Base-by-base conservation (phyloP, 2,888 invertebrate species). In the Drosophila picticornis region DNA sequence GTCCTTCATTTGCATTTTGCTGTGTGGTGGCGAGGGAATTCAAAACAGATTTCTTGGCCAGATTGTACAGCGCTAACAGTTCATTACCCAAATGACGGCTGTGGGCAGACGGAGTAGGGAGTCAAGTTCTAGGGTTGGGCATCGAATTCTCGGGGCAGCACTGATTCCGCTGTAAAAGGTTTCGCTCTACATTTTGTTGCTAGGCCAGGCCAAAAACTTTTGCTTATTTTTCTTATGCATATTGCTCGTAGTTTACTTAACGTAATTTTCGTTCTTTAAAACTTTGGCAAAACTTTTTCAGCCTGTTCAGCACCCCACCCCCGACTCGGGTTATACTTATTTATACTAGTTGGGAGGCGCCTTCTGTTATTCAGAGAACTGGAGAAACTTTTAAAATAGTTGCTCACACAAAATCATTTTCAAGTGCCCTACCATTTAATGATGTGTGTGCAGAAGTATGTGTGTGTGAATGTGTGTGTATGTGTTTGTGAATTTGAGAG, bases 11-110 rank as follows among this genome's bases (percentile, higher is more conserved):
- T 81, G 77, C 77, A 79, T 81, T 70, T 77, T 51, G 51, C 59
- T 67, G 29, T 57, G 72, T 79, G 59, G 63, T 70, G 79, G 66
- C 66, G 70, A 75, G 75, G 56, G 73, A 81, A 88, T 88, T 86
- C 82, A 81, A 84, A 87, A 87, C 87, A 89, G 87, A 84, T 87
- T 85, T 89, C 77, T 87, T 77, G 73, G 81, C 83, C 88, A 89
- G 85, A 85, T 89, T 85, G 88, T 74, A 70, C 83, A 72, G 73
- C 78, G 88, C 90, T 85, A 86, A 86, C 85, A 86, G 85, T 86
- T 86, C 85, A 86, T 86, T 86, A 86, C 83, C 88, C 85, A 89
- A 89, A 86, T 86, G 88, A 82, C 89, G 74, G 74, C 64, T 59
- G 64, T 63, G 83, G 55, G 43, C 61, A 61, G 65, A 61, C 43